These are phyloP conservation scores for Mormyrus proboscirostris DNA, from an alignment of 2,797 vertebrate species.

Conservation along the genomic window DNA sequence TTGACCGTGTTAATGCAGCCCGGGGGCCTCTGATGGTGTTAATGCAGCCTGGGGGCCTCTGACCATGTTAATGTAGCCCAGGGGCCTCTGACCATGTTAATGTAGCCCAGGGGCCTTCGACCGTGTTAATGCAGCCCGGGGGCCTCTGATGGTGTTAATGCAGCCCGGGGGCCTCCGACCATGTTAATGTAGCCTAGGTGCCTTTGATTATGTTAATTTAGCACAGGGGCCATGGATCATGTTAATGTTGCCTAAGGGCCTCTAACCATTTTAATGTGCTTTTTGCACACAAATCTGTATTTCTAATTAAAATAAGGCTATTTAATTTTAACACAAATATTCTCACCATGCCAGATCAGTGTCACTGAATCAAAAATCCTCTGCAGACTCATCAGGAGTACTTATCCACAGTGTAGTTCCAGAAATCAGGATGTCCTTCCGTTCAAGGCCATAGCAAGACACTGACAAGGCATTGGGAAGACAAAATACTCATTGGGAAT, in stretches of 20 bases:
- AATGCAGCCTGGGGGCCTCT: no score
- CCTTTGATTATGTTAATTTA: neutral
- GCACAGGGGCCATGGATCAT: neutral
- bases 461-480: neutral
- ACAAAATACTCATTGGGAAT: neutral
- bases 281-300: neutral
- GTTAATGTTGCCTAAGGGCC: neutral
- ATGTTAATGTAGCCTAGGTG: neutral
- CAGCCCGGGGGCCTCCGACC: neutral
- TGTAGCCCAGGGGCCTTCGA: no score
- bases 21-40: no score
- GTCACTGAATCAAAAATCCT: neutral
- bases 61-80: neutral
- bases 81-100: no score
- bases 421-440: neutral
- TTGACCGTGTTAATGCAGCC: neutral
- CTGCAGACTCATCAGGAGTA: neutral
- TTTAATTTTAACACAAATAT: neutral
- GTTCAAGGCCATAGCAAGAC: neutral
- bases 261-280: neutral
- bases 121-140: no score
- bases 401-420: neutral
- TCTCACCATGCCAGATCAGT: neutral
- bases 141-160: neutral
- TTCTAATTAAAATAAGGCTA: neutral